Percentiles rank a stretch among this genome's conserved stretches.
Evolutionary conservation across 2,113 vertebrate species (phyloP).

Genomic region (Psophia crepitans): DNA sequence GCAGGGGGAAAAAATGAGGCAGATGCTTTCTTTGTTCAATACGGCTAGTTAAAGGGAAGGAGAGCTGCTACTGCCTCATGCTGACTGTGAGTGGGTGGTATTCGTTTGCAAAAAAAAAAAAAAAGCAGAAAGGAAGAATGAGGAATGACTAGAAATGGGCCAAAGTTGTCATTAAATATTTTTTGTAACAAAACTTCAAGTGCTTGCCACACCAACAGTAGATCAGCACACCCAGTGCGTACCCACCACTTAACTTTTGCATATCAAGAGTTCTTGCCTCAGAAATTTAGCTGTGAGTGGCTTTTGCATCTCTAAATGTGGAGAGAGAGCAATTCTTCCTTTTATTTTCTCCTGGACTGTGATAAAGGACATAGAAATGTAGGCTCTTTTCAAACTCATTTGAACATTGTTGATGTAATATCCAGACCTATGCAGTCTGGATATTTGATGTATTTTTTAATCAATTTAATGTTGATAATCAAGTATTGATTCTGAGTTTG

Average conservation of each 20-base stretch:
- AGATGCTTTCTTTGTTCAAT: not conserved
- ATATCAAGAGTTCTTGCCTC: not conserved
- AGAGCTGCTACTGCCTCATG: not conserved
- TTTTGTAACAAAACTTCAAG: not conserved
- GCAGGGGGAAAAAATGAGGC: not conserved
- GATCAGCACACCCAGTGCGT: not conserved
- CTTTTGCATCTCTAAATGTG: not conserved
- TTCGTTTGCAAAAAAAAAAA: not conserved
- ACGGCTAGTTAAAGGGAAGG: not conserved
- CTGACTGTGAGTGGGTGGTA: not conserved
- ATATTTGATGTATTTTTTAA: not conserved
- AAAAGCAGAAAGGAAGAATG: not conserved
- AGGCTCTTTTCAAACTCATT: not conserved
- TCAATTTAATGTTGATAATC: not conserved
- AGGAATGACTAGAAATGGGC: not conserved
- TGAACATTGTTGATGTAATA: not conserved
- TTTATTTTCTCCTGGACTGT: not conserved
- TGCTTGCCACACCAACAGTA: not conserved
- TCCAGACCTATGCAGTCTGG: not conserved
- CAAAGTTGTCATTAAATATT: not conserved
- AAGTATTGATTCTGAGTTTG: not conserved
- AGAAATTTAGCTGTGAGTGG: not conserved
- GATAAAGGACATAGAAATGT: not conserved
- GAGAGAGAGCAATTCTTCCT: not conserved
- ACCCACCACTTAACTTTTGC: not conserved